These are phyloP conservation scores for Gandaritis pyraliata DNA, from an alignment of 2,888 invertebrate genomes.

Conservation along the genomic window DNA sequence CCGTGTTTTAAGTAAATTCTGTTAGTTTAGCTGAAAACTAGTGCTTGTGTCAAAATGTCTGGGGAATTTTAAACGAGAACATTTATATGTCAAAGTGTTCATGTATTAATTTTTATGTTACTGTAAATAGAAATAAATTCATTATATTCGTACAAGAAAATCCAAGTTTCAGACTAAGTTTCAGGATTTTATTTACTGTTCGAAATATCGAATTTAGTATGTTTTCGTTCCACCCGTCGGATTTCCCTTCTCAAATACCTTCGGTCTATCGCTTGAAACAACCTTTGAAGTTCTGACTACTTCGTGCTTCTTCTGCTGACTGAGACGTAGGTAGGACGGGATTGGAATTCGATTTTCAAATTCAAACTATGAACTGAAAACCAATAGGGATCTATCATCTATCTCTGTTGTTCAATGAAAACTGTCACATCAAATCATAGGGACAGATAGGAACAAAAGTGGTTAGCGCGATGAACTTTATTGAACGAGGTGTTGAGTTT, in stretches of 20 bases:
- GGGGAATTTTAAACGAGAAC: background rate
- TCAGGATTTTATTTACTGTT: slow-evolving; percentile 8
- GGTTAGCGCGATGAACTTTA: slow-evolving; percentile 45
- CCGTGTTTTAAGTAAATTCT: slow-evolving; percentile 1
- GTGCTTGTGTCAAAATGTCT: background rate
- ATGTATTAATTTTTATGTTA: background rate
- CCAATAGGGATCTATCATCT: slow-evolving; percentile 30
- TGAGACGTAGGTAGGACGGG: background rate
- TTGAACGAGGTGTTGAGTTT: slow-evolving; percentile 39
- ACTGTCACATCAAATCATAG: slow-evolving; percentile 38
- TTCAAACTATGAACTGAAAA: slow-evolving; percentile 32
- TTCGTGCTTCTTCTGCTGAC: too few species aligned
- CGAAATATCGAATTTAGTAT: slow-evolving; percentile 8
- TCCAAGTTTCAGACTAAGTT: too few species aligned
- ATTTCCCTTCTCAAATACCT: slow-evolving; percentile 9
- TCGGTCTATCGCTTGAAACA: background rate
- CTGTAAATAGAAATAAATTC: background rate
- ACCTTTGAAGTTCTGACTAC: slow-evolving; percentile 2
- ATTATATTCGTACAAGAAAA: too few species aligned
- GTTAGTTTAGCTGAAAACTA: background rate
- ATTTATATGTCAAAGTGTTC: too few species aligned
- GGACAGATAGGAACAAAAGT: slow-evolving; percentile 36
- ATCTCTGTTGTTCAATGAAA: slow-evolving; percentile 32
- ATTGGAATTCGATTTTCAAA: slow-evolving; percentile 22
- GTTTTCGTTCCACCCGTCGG: slow-evolving; percentile 18